A percentile compares a stretch with the other conserved stretches of the same genome.
Conservation (phyloP, 1,140 invertebrate genomes). For the Heliconius congener region DNA sequence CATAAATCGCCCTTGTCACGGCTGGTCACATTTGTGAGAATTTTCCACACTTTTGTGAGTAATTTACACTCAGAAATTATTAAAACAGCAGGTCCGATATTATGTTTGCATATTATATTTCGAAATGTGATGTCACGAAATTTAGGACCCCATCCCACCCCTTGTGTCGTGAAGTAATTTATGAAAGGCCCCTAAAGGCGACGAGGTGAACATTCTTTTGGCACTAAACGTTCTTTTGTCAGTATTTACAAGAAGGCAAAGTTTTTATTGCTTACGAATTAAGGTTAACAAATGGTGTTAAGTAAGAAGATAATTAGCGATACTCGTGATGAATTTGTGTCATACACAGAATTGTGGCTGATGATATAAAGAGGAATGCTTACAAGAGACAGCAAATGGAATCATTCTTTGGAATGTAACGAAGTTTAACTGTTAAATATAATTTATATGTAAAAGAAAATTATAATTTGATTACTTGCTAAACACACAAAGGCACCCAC, state of each 20-base stretch:
- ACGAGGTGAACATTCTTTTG: constrained; percentile 46
- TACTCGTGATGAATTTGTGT: constrained; percentile 36
- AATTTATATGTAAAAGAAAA: neutral
- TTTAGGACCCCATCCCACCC: no score
- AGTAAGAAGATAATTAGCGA: neutral
- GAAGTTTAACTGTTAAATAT: constrained; percentile 56
- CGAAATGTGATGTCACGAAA: no score
- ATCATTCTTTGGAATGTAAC: constrained; percentile 77
- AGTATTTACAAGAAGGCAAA: constrained; percentile 65
- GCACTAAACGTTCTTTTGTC: constrained; percentile 53
- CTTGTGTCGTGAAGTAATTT: no score
- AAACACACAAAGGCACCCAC: constrained; percentile 66
- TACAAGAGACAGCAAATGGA: constrained; percentile 54
- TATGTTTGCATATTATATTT: no score
- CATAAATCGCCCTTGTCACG: no score
- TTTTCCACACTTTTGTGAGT: no score
- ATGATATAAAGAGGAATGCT: constrained; percentile 64
- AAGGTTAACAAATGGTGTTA: neutral
- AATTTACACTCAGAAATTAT: no score
- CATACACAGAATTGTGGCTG: constrained; percentile 51
- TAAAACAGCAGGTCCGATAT: no score
- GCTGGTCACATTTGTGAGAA: no score
- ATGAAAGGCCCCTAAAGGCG: neutral
- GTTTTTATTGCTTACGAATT: constrained; percentile 62
- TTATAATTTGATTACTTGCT: constrained; percentile 55